Percentiles rank a stretch among this genome's conserved stretches.
Evolutionary conservation across 1,140 invertebrate species (phyloP).

Genomic region (Ceratina japonica): DNA sequence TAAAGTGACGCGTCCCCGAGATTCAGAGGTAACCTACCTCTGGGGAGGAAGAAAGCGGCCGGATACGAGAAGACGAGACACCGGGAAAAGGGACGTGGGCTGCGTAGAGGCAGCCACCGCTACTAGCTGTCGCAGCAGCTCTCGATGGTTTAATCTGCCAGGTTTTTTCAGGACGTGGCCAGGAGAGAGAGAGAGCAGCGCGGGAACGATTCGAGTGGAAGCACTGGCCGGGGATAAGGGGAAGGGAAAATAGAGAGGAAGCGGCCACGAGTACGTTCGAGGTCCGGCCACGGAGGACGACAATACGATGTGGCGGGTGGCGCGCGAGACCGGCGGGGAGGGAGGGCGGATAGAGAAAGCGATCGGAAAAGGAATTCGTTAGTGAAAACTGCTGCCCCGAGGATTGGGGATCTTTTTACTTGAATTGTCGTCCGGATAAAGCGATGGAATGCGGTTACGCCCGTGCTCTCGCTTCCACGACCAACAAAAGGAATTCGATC

Average conservation of each 20-base stretch:
- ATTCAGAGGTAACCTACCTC: constrained; percentile 15
- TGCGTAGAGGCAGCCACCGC: constrained; percentile 15
- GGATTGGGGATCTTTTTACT: constrained; percentile 59
- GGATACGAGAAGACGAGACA: background rate
- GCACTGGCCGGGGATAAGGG: constrained; percentile 26
- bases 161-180: constrained; percentile 48
- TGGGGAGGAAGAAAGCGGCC: background rate
- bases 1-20: constrained; percentile 17
- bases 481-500: constrained; percentile 58
- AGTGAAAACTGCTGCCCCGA: constrained; percentile 56
- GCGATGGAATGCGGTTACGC: constrained; percentile 60
- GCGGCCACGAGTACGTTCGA: constrained; percentile 32
- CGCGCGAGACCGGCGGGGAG: background rate
- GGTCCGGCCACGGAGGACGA: constrained; percentile 43
- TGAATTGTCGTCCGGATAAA: constrained; percentile 54
- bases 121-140: constrained; percentile 51
- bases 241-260: constrained; percentile 11
- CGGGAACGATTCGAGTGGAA: constrained; percentile 43
- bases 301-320: constrained; percentile 17
- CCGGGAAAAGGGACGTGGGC: background rate
- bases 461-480: constrained; percentile 37
- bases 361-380: constrained; percentile 65
- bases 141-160: constrained; percentile 60
- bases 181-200: constrained; percentile 27
- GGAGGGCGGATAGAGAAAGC: constrained; percentile 16